phyloP scores from a whole-genome alignment of 2,113 vertebrate species.

The Maccullochella peelii region DNA sequence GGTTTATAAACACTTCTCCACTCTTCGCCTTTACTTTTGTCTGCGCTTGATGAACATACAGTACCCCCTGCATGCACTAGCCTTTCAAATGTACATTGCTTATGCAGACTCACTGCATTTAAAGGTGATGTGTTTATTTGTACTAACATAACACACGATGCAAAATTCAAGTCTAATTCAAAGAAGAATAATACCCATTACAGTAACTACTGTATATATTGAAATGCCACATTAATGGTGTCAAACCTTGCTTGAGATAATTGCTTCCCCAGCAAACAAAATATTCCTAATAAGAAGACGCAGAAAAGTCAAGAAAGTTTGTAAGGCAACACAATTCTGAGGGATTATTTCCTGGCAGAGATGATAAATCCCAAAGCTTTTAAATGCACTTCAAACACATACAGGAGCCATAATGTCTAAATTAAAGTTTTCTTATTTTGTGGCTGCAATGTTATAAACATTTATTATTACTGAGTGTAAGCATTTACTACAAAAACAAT shows the following conservation, averaged over 20 bases:
- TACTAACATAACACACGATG: neutral
- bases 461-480: neutral
- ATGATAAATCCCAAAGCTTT: neutral
- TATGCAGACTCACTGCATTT: neutral
- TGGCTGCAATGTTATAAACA: neutral
- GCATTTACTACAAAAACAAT: neutral
- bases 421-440: neutral
- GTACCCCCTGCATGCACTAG: neutral
- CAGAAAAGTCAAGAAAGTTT: neutral
- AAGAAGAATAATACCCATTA: neutral
- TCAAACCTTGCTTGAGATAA: neutral
- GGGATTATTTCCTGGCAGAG: neutral
- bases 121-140: neutral
- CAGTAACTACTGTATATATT: neutral
- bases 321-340: neutral
- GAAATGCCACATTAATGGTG: neutral
- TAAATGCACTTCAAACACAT: neutral
- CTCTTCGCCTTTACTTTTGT: neutral
- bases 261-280: neutral
- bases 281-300: neutral
- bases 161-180: neutral
- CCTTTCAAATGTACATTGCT: constrained; percentile 6
- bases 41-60: neutral
- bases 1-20: neutral
- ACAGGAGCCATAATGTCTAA: neutral